A percentile compares a stretch with the other conserved stretches of the same genome.
These are phyloP conservation scores for Atopsyche davidsoni DNA, from an alignment of 1,140 invertebrate genomes.

Conservation along the genomic window DNA sequence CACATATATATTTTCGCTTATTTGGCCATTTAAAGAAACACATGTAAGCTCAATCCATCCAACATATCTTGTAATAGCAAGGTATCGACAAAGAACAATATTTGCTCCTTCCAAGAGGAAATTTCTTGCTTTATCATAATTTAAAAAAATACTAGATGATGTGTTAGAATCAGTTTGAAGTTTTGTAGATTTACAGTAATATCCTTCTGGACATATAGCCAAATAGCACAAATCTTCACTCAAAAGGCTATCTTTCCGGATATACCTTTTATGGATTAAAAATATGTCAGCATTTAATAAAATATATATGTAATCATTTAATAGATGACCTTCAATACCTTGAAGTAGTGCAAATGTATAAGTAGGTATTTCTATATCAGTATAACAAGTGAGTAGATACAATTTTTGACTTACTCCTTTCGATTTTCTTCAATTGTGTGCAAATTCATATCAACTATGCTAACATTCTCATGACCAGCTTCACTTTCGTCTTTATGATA, in stretches of 20 bases:
- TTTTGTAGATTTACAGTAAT: conserved; percentile 45
- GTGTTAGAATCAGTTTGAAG: conserved; percentile 37
- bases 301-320: no score
- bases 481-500: conserved; percentile 46
- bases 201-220: conserved; percentile 42
- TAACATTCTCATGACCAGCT: conserved; percentile 47
- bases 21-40: conserved; percentile 51
- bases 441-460: conserved; percentile 48
- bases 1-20: conserved; percentile 54
- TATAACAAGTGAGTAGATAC: conserved; percentile 2
- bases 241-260: conserved; percentile 36
- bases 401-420: conserved; percentile 42
- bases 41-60: conserved; percentile 49
- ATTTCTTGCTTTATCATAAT: conserved; percentile 39
- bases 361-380: not conserved
- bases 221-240: conserved; percentile 46
- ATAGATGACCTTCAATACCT: no score
- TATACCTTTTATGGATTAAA: conserved; percentile 32
- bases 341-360: no score
- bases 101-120: conserved; percentile 56
- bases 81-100: conserved; percentile 53
- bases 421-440: conserved; percentile 54
- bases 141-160: conserved; percentile 39
- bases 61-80: conserved; percentile 48
- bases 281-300: not conserved